Evolutionary conservation across 2,888 invertebrate genomes (phyloP).

Genomic region (Frankliniella fusca): DNA sequence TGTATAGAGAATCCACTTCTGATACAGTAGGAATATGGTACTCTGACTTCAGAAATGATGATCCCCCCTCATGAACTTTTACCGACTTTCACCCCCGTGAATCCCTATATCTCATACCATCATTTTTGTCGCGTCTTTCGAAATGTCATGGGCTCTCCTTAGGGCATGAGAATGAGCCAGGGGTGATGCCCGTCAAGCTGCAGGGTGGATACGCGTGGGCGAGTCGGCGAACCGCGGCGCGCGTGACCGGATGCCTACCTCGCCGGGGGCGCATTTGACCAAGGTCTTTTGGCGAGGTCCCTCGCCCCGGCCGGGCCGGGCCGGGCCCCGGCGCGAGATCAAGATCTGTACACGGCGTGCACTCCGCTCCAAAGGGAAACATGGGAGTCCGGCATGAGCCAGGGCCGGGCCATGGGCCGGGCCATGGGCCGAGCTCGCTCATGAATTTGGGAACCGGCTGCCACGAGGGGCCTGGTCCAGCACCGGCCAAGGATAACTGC

Average conservation of each 20-base stretch:
- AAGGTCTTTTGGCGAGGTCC: not conserved
- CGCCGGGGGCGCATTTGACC: not conserved
- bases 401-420: not conserved
- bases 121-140: too few species aligned
- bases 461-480: not conserved
- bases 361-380: not conserved
- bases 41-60: too few species aligned
- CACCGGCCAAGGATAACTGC: slow-evolving; percentile 4
- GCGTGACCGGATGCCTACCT: not conserved
- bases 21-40: too few species aligned
- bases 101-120: too few species aligned
- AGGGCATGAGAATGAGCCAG: too few species aligned
- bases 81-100: too few species aligned
- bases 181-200: too few species aligned
- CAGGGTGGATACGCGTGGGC: too few species aligned
- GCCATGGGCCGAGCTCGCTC: not conserved
- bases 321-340: not conserved
- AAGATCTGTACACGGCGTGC: not conserved
- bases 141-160: too few species aligned
- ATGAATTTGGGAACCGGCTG: slow-evolving; percentile 13
- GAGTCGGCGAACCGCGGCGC: not conserved
- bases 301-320: not conserved
- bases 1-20: too few species aligned
- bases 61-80: too few species aligned
- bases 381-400: not conserved